Evolutionary conservation across 2,113 vertebrate species (phyloP).

Genomic region (Plecotus auritus): DNA sequence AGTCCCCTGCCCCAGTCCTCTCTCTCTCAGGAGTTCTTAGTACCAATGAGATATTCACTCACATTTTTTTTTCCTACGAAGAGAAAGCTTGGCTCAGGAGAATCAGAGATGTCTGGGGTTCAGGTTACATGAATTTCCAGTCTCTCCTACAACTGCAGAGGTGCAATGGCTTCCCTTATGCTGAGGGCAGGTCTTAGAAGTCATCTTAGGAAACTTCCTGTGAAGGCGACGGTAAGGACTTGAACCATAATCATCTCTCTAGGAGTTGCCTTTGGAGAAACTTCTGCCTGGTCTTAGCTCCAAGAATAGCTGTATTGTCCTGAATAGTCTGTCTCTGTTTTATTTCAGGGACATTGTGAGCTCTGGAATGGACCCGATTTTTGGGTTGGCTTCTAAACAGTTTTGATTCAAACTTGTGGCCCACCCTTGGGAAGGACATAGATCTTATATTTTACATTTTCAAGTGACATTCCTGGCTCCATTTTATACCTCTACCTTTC

Average conservation of each 20-base stretch:
- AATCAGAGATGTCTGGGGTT: no score
- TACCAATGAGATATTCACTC: no score
- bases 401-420: not conserved
- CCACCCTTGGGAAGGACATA: not conserved
- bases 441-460: not conserved
- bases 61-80: no score
- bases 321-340: not conserved
- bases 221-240: not conserved
- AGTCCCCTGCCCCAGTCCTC: no score
- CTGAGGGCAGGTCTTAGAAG: not conserved
- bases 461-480: not conserved
- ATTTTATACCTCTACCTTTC: not conserved
- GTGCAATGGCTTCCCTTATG: not conserved
- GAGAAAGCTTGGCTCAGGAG: no score
- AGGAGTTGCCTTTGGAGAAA: not conserved
- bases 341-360: not conserved
- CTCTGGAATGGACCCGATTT: not conserved
- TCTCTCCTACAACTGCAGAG: no score
- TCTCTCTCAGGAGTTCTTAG: no score
- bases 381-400: not conserved
- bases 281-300: not conserved
- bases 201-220: not conserved
- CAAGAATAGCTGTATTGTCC: not conserved
- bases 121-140: no score
- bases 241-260: not conserved